Base-by-base conservation (phyloP, 2,113 vertebrate species). In the Parotia lawesii region DNA sequence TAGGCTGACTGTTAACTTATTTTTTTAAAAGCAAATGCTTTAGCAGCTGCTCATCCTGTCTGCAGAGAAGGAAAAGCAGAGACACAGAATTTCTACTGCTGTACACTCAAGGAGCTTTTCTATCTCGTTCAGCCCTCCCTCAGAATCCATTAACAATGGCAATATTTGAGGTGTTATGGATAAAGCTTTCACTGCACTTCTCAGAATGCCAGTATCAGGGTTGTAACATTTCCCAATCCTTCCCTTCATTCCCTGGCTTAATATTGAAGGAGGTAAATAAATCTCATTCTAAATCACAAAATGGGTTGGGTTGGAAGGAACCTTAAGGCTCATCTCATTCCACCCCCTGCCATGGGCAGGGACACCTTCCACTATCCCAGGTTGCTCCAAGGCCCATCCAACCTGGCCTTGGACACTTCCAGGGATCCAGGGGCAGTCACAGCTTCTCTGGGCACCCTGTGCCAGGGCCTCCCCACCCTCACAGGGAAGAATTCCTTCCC, bases 21-120 rank as follows among this genome's bases (percentile, higher is more conserved):
- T 89, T 92, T 94, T 91, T 48, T 27, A 6, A 89, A 71, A 91
- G 80, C 45, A 91, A 92, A 64, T 95, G 86, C 65, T 87, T 81
- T 74, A 94, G 85, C 75, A 95, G 93, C 85, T 85, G 74, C 95
- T 94, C 17, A 16, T 87, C 87, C 78, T 85, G 81, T 79, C 78
- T 95, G 89, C 47, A 44, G 65, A 82, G 89, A 87, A 73, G 62
- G 50, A 92, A 66, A 79, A 85, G 4, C 67, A 94, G 56, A 88
- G 45, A 87, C 58, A 24, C 1, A 60, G 62, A 27, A 54, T 50
- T 79, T 79, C 84, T 79, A 11, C 28, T 77, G 81, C 87, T 66
- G 27, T 24, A 27, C 62, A 40, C 29, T 54, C 62, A 58, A 82
- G 65, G 57, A 94, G 37, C 31, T 85, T 28, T 65, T 58, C 75